Conservation (phyloP, 2,888 invertebrate genomes). For the Pristionchus arcanus region DNA sequence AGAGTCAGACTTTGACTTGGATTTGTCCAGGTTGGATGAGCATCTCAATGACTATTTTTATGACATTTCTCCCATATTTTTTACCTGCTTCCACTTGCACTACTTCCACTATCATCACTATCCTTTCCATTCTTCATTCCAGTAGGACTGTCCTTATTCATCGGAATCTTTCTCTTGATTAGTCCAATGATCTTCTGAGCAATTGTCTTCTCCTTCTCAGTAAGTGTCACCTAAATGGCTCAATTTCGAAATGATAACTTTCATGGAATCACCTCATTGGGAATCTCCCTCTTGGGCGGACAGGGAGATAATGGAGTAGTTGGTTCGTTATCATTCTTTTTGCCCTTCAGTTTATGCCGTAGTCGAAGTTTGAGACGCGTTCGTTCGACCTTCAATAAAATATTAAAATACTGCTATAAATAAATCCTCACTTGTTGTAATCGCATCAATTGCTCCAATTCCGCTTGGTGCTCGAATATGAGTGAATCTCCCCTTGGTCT, state of each 20-base stretch:
- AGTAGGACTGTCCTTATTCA: conserved; percentile 79
- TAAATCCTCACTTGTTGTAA: conserved; percentile 88
- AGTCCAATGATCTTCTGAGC: conserved; percentile 62
- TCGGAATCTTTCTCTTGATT: conserved; percentile 77
- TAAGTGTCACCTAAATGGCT: conserved; percentile 63
- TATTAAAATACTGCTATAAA: neutral
- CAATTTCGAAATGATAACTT: neutral
- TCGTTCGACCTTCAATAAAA: conserved; percentile 84
- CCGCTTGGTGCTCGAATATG: conserved; percentile 99
- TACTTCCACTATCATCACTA: conserved; percentile 73
- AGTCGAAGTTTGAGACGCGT: conserved; percentile 93
- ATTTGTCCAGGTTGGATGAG: conserved; percentile 57
- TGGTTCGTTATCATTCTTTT: conserved; percentile 69
- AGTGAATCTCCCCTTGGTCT: conserved; percentile 97
- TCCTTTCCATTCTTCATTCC: conserved; percentile 72
- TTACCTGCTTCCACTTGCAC: conserved; percentile 61
- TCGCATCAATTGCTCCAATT: conserved; percentile 95
- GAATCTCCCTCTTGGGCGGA: conserved; percentile 39
- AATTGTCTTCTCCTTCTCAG: conserved; percentile 69
- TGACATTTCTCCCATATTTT: neutral
- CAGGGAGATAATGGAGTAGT: conserved; percentile 41
- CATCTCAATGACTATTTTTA: neutral
- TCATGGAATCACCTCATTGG: neutral
- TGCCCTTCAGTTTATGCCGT: conserved; percentile 87
- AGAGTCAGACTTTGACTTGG: conserved; percentile 72